A percentile compares a stretch with the other conserved stretches of the same genome.
Conservation (phyloP, 2,888 invertebrate genomes). For the Chironomus riparius region DNA sequence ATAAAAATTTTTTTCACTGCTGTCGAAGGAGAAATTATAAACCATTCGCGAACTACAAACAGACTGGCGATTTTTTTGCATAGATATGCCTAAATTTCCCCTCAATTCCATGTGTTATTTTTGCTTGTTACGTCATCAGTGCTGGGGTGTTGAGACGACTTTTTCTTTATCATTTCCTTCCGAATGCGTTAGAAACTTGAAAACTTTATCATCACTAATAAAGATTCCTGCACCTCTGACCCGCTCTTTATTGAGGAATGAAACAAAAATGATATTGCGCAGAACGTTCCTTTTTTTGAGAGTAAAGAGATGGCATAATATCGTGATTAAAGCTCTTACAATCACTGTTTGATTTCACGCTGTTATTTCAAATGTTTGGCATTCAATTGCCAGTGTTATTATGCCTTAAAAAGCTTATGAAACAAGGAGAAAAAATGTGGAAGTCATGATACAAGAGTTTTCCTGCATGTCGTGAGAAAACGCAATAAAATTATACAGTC, state of each 20-base stretch:
- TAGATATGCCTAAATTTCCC: constrained; percentile 8
- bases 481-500: background rate
- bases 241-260: too few relatives aligned
- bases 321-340: background rate
- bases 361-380: background rate
- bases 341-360: background rate
- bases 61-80: constrained; percentile 5
- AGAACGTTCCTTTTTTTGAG: background rate
- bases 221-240: too few relatives aligned
- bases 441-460: background rate
- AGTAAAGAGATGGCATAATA: background rate
- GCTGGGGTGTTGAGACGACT: background rate
- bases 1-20: background rate
- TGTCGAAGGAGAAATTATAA: background rate
- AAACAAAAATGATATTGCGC: background rate
- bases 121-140: background rate
- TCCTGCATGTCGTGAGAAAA: background rate
- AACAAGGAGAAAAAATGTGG: background rate
- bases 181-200: background rate
- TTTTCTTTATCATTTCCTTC: background rate
- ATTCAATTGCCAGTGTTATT: background rate
- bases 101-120: background rate
- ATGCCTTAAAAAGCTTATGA: background rate
- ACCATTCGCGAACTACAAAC: background rate
- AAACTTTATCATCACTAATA: background rate